Percentiles rank a stretch among this genome's conserved stretches.
Conservation (phyloP, 2,888 invertebrate genomes). For the Platycheirus albimanus region DNA sequence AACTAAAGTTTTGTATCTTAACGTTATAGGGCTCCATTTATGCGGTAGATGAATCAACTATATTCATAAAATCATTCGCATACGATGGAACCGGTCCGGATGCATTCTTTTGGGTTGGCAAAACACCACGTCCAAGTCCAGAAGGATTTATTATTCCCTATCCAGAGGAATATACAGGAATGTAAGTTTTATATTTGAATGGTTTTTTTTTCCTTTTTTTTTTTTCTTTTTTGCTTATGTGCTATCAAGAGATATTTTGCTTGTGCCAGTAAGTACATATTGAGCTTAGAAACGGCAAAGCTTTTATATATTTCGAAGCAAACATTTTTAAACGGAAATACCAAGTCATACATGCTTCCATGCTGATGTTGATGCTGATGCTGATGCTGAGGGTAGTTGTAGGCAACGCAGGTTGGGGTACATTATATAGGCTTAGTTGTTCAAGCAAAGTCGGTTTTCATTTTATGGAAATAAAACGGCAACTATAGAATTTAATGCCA, state of each 20-base stretch:
- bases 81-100: constrained; percentile 95
- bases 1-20: constrained; percentile 55
- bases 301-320: constrained; percentile 54
- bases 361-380: neutral
- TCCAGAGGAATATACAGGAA: constrained; percentile 91
- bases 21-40: constrained; percentile 88
- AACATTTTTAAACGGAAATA: constrained; percentile 71
- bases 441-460: neutral
- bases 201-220: constrained; percentile 6
- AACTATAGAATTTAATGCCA: constrained; percentile 11
- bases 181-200: constrained; percentile 85
- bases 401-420: neutral
- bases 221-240: constrained; percentile 7
- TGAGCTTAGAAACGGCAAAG: constrained; percentile 36
- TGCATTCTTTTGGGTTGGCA: constrained; percentile 96
- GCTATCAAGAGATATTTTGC: neutral
- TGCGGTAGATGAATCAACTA: constrained; percentile 93
- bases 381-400: neutral
- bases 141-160: constrained; percentile 93
- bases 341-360: constrained; percentile 45
- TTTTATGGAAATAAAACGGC: constrained; percentile 4
- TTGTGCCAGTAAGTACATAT: neutral
- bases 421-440: constrained; percentile 3
- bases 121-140: constrained; percentile 90
- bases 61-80: constrained; percentile 93